A percentile compares a stretch with the other conserved stretches of the same genome.
These are phyloP conservation scores for Euschistus heros DNA, from an alignment of 1,140 invertebrate genomes.

Conservation along the genomic window DNA sequence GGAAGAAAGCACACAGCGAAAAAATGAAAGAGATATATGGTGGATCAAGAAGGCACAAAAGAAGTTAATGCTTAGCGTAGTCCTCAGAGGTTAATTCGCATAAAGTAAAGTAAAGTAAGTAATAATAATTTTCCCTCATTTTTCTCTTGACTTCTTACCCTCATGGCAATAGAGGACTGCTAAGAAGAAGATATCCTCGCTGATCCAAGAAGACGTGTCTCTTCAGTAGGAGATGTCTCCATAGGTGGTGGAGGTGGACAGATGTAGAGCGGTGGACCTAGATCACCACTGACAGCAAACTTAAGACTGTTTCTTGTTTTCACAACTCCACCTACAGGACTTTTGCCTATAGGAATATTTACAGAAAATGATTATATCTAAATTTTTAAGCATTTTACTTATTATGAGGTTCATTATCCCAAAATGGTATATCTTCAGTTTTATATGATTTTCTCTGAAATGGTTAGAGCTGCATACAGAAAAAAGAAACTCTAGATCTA, in stretches of 20 bases:
- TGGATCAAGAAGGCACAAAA: no score
- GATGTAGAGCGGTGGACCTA: conserved; percentile 36
- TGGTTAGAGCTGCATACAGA: no score
- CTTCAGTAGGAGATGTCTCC: conserved; percentile 43
- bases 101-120: no score
- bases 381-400: background rate
- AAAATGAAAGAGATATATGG: no score
- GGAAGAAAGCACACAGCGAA: no score
- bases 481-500: no score
- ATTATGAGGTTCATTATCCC: background rate
- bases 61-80: no score
- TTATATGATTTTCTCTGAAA: background rate
- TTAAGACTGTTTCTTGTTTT: conserved; percentile 3
- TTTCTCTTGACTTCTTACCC: background rate
- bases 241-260: conserved; percentile 41
- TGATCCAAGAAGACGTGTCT: conserved; percentile 37
- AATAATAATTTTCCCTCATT: no score
- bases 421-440: background rate
- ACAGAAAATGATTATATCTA: background rate
- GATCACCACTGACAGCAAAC: background rate
- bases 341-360: background rate
- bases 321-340: background rate
- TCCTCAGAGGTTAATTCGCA: no score
- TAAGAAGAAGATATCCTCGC: conserved; percentile 14
- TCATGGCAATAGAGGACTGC: conserved; percentile 14